These are phyloP conservation scores for Zaprionus bogoriensis DNA, from an alignment of 2,888 invertebrate species.

Conservation along the genomic window DNA sequence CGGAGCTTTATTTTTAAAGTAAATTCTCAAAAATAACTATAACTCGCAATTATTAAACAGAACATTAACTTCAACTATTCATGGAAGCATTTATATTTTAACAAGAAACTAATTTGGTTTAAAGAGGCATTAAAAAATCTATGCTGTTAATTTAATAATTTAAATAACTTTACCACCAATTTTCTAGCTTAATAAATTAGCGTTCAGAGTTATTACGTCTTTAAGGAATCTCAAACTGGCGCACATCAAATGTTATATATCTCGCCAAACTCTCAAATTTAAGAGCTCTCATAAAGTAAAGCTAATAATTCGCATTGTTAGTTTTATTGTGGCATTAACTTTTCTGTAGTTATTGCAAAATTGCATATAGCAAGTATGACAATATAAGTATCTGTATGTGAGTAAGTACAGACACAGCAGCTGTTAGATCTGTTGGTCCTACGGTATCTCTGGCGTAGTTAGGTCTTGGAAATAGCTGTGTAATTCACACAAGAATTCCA, in stretches of 20 bases:
- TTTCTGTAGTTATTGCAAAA: not conserved
- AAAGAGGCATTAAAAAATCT: too few relatives aligned
- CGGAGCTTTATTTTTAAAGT: too few relatives aligned
- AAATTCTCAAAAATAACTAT: too few relatives aligned
- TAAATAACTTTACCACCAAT: too few relatives aligned
- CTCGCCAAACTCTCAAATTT: not conserved
- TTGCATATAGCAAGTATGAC: not conserved
- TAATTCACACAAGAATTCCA: conserved; percentile 31
- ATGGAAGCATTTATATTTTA: too few relatives aligned
- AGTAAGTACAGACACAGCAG: conserved; percentile 1
- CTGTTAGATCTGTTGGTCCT: not conserved
- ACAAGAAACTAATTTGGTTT: too few relatives aligned
- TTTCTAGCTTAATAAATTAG: too few relatives aligned
- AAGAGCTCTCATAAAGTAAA: not conserved
- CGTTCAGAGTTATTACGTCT: not conserved
- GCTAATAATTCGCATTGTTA: not conserved
- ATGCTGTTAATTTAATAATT: too few relatives aligned
- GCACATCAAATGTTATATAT: too few relatives aligned
- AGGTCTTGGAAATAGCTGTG: conserved; percentile 15
- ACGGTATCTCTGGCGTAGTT: not conserved
- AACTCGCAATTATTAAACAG: too few relatives aligned
- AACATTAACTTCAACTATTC: too few relatives aligned
- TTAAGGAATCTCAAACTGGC: too few relatives aligned
- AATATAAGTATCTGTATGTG: not conserved
- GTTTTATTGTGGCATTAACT: not conserved